Conservation (phyloP, 2,113 vertebrate genomes). For the Halichoerus grypus region DNA sequence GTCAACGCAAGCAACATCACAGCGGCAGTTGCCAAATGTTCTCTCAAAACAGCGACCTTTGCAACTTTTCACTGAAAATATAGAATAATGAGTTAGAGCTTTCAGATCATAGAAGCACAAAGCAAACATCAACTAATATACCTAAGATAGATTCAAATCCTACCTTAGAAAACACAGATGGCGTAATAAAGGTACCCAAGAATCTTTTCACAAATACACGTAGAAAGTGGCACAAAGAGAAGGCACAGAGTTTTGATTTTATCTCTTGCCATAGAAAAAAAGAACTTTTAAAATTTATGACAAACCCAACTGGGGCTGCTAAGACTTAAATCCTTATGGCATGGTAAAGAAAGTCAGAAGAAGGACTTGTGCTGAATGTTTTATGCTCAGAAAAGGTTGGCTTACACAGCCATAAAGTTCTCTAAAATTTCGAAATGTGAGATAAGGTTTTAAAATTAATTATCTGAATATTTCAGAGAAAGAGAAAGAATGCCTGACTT, state of each 20-base stretch:
- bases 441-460: not conserved
- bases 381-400: not conserved
- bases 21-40: constrained; percentile 91
- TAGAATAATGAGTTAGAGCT: constrained; percentile 51
- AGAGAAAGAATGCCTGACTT: not conserved
- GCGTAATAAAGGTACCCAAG: not conserved
- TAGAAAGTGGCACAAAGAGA: not conserved
- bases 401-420: not conserved
- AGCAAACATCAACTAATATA: not conserved
- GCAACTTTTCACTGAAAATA: constrained; percentile 90
- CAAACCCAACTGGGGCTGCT: not conserved
- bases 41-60: constrained; percentile 91
- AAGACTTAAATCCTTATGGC: not conserved
- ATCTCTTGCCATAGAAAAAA: not conserved
- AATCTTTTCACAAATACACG: not conserved
- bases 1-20: constrained; percentile 87
- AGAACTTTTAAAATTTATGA: not conserved
- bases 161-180: not conserved
- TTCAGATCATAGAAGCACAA: not conserved
- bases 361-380: not conserved
- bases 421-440: not conserved
- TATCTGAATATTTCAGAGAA: not conserved
- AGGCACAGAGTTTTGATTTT: not conserved
- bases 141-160: not conserved
- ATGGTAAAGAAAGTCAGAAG: not conserved